Conservation (phyloP, 2,797 vertebrate species). For the Netta rufina region DNA sequence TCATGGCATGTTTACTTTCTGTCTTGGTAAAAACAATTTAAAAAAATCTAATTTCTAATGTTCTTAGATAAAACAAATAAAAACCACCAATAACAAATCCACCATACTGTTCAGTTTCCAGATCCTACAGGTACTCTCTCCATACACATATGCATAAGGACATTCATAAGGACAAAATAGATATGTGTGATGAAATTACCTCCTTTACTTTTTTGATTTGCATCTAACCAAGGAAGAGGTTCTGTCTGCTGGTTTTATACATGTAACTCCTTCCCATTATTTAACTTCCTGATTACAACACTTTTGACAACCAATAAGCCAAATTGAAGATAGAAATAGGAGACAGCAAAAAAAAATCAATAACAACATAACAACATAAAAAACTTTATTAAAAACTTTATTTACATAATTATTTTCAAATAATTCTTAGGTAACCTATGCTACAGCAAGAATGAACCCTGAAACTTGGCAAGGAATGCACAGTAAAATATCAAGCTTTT, state of each 20-base stretch:
- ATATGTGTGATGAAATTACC: not conserved
- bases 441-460: not conserved
- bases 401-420: not conserved
- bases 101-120: not conserved
- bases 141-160: fast-evolving
- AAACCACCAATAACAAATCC: no score
- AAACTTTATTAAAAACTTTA: no score
- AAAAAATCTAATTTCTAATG: not conserved
- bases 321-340: not conserved
- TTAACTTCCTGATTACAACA: not conserved
- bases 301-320: not conserved
- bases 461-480: not conserved
- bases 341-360: not conserved
- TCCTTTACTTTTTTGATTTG: not conserved
- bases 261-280: not conserved
- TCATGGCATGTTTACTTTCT: not conserved
- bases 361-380: no score
- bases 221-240: not conserved
- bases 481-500: not conserved
- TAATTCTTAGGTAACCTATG: not conserved
- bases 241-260: not conserved
- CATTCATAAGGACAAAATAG: not conserved
- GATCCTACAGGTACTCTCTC: not conserved
- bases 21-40: not conserved
- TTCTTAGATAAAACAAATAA: not conserved